Conservation (phyloP, 2,888 invertebrate species). For the Tiliacea citrago region DNA sequence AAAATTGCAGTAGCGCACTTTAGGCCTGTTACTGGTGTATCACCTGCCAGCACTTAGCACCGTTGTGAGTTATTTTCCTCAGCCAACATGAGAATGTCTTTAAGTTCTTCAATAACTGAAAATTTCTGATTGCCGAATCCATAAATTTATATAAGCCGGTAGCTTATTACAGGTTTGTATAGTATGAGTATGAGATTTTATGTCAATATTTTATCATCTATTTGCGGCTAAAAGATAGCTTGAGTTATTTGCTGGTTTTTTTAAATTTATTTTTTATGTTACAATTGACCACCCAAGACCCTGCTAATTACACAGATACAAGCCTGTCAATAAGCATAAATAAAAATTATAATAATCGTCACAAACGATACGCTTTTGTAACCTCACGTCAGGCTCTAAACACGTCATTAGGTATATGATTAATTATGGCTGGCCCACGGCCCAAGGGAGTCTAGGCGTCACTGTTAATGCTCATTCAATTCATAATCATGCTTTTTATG, state of each 20-base stretch:
- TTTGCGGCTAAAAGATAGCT: too few species aligned
- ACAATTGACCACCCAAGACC: conserved; percentile 27
- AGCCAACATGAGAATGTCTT: too few species aligned
- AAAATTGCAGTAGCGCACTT: conserved; percentile 39
- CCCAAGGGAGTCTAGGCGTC: conserved; percentile 81
- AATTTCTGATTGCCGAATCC: not conserved
- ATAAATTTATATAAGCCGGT: conserved; percentile 13
- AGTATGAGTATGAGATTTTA: not conserved
- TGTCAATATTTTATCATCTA: not conserved
- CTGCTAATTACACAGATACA: conserved; percentile 17
- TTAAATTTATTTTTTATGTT: not conserved
- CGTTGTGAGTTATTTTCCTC: not conserved
- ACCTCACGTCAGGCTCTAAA: conserved; percentile 68
- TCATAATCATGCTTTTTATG: conserved; percentile 78
- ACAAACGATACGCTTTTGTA: conserved; percentile 67
- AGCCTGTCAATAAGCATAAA: conserved; percentile 53
- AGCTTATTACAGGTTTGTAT: conserved; percentile 3
- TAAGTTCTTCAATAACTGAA: conserved; percentile 18
- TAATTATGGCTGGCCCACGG: conserved; percentile 75
- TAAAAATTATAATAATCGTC: conserved; percentile 74
- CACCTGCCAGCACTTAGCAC: conserved; percentile 28
- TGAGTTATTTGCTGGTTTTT: not conserved
- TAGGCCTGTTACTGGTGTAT: conserved; percentile 9
- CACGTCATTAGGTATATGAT: conserved; percentile 82
- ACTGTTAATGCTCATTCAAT: conserved; percentile 81